Evolutionary conservation across 2,797 vertebrate genomes (phyloP).

Genomic region (Enteromius viviparus): DNA sequence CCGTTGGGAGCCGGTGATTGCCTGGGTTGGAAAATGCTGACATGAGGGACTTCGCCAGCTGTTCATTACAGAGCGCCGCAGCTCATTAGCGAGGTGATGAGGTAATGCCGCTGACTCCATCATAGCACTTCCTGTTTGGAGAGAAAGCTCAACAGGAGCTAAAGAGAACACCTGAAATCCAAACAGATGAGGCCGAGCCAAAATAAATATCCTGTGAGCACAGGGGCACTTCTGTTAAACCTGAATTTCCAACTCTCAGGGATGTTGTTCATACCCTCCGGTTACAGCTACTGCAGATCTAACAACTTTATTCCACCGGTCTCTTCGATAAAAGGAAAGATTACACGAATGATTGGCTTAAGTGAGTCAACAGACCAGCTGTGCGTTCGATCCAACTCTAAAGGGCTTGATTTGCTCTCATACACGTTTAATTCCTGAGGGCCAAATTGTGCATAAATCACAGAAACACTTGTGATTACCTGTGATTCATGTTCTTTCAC

Average conservation of each 20-base stretch:
- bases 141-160: conserved; percentile 55
- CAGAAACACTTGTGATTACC: not conserved
- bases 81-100: conserved; percentile 80
- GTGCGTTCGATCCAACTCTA: not conserved
- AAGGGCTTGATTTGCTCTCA: not conserved
- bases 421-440: not conserved
- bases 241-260: not conserved
- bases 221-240: conserved; percentile 36
- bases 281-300: conserved; percentile 25
- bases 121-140: conserved; percentile 77
- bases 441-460: not conserved
- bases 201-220: conserved; percentile 68
- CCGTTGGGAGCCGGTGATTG: conserved; percentile 44
- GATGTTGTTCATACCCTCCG: conserved; percentile 8
- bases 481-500: not conserved
- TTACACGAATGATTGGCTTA: not conserved
- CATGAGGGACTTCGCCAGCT: conserved; percentile 75
- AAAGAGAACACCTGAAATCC: conserved; percentile 72
- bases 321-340: not conserved
- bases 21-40: conserved; percentile 66
- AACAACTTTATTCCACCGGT: conserved; percentile 15
- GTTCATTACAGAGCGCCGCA: conserved; percentile 75
- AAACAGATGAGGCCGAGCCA: conserved; percentile 61
- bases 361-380: conserved; percentile 17
- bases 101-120: conserved; percentile 77